Evolutionary conservation across 2,113 vertebrate species (phyloP).

Genomic region (Lophura nycthemera): DNA sequence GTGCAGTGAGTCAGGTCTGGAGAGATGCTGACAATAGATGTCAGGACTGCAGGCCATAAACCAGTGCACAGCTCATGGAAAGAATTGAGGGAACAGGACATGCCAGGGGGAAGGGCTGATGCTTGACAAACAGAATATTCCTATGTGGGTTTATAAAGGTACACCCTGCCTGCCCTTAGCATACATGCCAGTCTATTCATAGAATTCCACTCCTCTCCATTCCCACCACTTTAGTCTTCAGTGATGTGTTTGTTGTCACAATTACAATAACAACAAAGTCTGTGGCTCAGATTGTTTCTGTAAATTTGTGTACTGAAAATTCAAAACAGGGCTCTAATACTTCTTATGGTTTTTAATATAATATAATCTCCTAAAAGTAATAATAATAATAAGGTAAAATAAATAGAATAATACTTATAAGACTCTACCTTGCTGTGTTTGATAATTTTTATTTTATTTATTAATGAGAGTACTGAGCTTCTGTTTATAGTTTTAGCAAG

Average conservation of each 20-base stretch:
- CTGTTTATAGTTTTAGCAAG: neutral
- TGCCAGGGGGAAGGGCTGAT: neutral
- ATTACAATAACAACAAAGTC: neutral
- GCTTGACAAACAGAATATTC: neutral
- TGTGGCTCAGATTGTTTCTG: neutral
- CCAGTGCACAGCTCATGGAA: neutral
- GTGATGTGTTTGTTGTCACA: neutral
- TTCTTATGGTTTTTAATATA: neutral
- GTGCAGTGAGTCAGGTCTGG: neutral
- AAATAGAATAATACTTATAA: neutral
- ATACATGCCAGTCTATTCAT: neutral
- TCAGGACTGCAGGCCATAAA: neutral
- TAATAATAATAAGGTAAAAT: neutral
- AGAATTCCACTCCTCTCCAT: neutral
- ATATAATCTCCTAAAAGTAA: neutral
- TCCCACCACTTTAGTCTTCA: neutral
- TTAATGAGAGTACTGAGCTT: neutral
- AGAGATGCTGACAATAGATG: neutral
- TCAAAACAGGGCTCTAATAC: neutral
- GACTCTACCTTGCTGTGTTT: neutral
- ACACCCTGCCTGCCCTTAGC: neutral
- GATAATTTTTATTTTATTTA: slow-evolving; percentile 16
- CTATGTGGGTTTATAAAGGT: neutral
- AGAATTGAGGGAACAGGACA: neutral
- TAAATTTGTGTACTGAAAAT: slow-evolving; percentile 10